phyloP scores from a whole-genome alignment of 2,888 invertebrate genomes.

The Tiphia femorata region DNA sequence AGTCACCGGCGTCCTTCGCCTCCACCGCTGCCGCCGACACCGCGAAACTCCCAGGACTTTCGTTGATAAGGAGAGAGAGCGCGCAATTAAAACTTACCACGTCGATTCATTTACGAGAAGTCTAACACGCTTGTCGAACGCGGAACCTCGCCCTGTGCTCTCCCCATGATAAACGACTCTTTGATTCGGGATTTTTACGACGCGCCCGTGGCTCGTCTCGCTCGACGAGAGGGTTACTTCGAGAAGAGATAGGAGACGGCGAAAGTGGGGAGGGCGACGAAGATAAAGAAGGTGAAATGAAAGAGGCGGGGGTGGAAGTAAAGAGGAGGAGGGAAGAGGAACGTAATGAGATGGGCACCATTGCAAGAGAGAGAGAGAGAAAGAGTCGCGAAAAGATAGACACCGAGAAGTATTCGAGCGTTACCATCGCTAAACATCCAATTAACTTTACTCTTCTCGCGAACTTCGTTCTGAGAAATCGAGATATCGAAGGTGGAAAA shows the following conservation, averaged over 20 bases:
- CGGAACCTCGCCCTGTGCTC: neutral
- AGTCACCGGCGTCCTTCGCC: too few relatives aligned
- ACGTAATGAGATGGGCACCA: too few relatives aligned
- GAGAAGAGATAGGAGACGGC: neutral
- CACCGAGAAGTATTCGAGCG: too few relatives aligned
- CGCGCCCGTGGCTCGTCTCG: neutral
- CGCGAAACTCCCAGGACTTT: constrained; percentile 13
- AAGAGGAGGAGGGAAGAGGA: neutral
- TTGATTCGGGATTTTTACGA: constrained; percentile 16
- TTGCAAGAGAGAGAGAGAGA: too few relatives aligned
- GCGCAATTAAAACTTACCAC: constrained; percentile 43
- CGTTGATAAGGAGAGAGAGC: constrained; percentile 36
- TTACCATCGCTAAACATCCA: too few relatives aligned
- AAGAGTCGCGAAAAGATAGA: neutral
- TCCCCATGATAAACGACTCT: constrained; percentile 13
- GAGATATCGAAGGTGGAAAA: too few relatives aligned
- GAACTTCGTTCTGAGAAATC: too few relatives aligned
- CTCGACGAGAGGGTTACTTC: neutral
- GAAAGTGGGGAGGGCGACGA: too few relatives aligned
- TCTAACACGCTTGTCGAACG: constrained; percentile 1
- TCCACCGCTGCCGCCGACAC: too few relatives aligned
- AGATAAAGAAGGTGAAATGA: neutral
- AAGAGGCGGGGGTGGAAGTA: neutral
- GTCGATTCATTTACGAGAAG: constrained; percentile 35
- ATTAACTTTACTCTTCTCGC: too few relatives aligned